Evolutionary conservation across 2,797 vertebrate genomes (phyloP).

Genomic region (Mus spretus): DNA sequence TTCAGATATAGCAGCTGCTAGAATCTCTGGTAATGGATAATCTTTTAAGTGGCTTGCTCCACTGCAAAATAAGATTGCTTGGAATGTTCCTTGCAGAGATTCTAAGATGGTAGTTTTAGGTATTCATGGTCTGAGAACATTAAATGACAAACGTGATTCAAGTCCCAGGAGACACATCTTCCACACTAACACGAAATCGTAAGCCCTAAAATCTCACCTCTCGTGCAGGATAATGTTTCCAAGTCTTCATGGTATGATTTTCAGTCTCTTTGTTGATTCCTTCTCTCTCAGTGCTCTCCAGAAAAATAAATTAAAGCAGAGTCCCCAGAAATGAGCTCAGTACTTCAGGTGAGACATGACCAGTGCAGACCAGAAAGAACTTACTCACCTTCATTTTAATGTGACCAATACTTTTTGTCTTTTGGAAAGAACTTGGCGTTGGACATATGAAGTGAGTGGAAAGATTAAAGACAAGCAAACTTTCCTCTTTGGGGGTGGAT

Average conservation of each 20-base stretch:
- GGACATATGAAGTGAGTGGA: neutral
- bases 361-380: neutral
- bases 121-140: neutral
- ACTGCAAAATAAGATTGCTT: neutral
- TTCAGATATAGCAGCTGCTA: too few species aligned
- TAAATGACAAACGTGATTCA: neutral
- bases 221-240: constrained; percentile 12
- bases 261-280: neutral
- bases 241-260: constrained; percentile 2
- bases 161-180: neutral
- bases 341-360: neutral
- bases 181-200: constrained; percentile 35
- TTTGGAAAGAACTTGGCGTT: constrained; percentile 13
- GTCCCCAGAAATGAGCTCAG: neutral
- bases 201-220: neutral
- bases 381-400: neutral
- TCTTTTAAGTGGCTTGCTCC: neutral
- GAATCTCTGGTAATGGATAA: neutral
- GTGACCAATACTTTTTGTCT: neutral
- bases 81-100: neutral
- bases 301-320: constrained; percentile 13
- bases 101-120: neutral
- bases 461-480: neutral
- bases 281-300: constrained; percentile 17
- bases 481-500: neutral